Evolutionary conservation across 2,797 vertebrate species (phyloP).

Genomic region (Anableps anableps): DNA sequence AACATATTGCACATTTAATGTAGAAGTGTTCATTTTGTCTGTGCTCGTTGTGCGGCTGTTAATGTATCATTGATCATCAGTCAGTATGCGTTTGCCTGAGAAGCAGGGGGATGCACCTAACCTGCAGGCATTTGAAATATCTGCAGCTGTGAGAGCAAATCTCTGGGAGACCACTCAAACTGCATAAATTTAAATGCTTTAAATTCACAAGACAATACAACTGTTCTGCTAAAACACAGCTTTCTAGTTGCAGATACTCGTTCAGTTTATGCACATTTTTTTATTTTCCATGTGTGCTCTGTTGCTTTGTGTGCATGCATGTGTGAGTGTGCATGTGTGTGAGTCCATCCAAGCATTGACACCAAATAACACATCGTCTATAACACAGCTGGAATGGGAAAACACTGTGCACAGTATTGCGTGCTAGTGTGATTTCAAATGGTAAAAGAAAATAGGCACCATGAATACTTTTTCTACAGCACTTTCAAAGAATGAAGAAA

Average conservation of each 20-base stretch:
- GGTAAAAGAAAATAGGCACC: background rate
- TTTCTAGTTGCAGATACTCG: background rate
- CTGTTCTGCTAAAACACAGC: background rate
- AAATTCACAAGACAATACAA: constrained; percentile 2
- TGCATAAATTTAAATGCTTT: background rate
- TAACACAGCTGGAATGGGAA: background rate
- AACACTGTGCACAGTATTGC: background rate
- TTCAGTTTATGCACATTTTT: background rate
- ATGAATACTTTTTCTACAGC: background rate
- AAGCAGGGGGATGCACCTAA: constrained; percentile 4
- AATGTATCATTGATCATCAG: constrained; percentile 56
- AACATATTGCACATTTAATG: constrained; percentile 22
- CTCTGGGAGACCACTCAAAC: background rate
- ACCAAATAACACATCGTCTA: background rate
- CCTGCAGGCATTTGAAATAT: constrained; percentile 27
- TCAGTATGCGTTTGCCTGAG: constrained; percentile 45
- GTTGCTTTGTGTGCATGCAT: background rate
- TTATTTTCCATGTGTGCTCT: background rate
- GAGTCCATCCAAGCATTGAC: background rate
- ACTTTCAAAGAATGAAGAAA: background rate
- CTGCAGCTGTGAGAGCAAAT: constrained; percentile 23
- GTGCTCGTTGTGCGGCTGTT: constrained; percentile 26
- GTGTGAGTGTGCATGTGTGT: background rate
- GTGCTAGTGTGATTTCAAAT: background rate
- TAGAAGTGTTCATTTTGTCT: constrained; percentile 4